Percentiles rank a stretch among this genome's conserved stretches.
Evolutionary conservation across 2,113 vertebrate species (phyloP).

Genomic region (Neodontobutis hainanensis): DNA sequence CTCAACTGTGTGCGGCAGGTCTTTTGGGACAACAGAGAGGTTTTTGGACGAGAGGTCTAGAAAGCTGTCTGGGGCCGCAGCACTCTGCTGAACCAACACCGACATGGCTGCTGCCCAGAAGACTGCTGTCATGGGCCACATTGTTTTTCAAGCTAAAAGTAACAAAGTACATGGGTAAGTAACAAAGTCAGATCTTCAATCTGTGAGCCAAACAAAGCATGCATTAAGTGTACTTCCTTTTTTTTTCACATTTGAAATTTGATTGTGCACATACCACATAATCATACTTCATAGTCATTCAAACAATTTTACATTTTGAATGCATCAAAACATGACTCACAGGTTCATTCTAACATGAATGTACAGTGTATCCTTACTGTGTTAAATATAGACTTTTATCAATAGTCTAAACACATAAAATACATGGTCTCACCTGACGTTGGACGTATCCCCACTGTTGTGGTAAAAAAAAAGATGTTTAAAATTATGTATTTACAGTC

Average conservation of each 20-base stretch:
- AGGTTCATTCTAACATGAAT: too few species aligned
- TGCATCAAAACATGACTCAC: too few species aligned
- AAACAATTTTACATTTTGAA: too few species aligned
- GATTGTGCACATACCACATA: too few species aligned
- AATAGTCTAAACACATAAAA: too few species aligned
- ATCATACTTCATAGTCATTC: too few species aligned
- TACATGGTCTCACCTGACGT: background rate
- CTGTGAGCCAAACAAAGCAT: background rate
- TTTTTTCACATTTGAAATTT: too few species aligned
- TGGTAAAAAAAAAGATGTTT: background rate
- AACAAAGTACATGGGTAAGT: conserved; percentile 6
- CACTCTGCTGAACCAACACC: conserved; percentile 9
- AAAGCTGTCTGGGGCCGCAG: background rate
- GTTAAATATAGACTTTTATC: too few species aligned
- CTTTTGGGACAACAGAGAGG: conserved; percentile 65
- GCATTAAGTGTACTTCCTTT: too few species aligned
- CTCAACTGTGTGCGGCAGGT: conserved; percentile 45
- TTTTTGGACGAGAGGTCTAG: conserved; percentile 64
- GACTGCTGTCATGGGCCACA: conserved; percentile 19
- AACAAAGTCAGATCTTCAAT: too few species aligned
- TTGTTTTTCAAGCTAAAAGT: conserved; percentile 31
- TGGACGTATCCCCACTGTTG: background rate
- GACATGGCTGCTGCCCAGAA: conserved; percentile 36
- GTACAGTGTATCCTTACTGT: too few species aligned
- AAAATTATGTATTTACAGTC: background rate